phyloP scores from a whole-genome alignment of 1,140 invertebrate genomes.

The Tigriopus japonicus region DNA sequence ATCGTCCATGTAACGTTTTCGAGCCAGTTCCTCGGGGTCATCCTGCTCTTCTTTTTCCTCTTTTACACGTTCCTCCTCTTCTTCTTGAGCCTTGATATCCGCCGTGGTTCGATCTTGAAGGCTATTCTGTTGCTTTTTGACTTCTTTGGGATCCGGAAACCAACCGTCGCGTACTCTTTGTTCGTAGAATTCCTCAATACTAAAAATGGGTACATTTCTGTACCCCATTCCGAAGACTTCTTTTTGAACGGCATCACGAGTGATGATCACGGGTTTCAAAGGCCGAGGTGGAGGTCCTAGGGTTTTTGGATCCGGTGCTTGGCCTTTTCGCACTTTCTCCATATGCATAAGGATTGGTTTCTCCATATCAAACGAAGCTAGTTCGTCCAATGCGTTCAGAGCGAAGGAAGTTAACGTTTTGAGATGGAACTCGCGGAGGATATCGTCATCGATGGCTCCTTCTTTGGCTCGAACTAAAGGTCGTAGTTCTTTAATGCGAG shows the following conservation, averaged over 20 bases:
- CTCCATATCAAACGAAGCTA: not conserved
- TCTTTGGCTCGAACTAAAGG: no score
- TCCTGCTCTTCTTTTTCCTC: constrained; percentile 49
- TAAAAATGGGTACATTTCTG: constrained; percentile 72
- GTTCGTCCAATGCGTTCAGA: not conserved
- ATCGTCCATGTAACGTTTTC: constrained; percentile 58
- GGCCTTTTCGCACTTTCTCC: not conserved
- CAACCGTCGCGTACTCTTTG: constrained; percentile 58
- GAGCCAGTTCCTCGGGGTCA: constrained; percentile 45
- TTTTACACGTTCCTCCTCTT: constrained; percentile 34
- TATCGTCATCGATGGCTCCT: no score
- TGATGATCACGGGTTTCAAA: constrained; percentile 35
- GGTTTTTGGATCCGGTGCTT: not conserved
- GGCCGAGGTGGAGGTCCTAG: not conserved
- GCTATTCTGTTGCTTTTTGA: not conserved
- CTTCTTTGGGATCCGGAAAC: constrained; percentile 24
- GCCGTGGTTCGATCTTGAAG: constrained; percentile 18
- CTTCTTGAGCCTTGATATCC: constrained; percentile 25
- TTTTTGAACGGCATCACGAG: constrained; percentile 69
- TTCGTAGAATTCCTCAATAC: constrained; percentile 88
- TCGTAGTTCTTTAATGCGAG: no score
- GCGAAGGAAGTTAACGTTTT: not conserved
- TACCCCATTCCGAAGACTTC: constrained; percentile 84
- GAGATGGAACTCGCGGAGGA: no score
- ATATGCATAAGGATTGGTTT: not conserved